Evolutionary conservation across 2,888 invertebrate species (phyloP).

Genomic region (Thecocarcelia acutangulata): DNA sequence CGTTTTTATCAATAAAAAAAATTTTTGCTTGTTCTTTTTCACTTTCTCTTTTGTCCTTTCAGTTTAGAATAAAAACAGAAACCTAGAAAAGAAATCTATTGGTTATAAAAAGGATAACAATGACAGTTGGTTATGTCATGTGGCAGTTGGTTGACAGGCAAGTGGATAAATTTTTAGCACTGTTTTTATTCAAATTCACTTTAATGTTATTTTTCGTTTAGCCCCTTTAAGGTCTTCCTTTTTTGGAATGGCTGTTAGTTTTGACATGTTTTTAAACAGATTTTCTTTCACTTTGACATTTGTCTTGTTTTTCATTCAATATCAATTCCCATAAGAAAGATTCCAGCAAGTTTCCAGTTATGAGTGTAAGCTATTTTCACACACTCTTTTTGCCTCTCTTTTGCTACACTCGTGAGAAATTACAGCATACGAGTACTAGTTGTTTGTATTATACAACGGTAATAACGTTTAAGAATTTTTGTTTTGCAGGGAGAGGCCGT

Average conservation of each 20-base stretch:
- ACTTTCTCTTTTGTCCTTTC: constrained; percentile 9
- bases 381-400: neutral
- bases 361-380: neutral
- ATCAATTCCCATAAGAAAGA: neutral
- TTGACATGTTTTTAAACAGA: constrained; percentile 43
- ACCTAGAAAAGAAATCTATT: constrained; percentile 29
- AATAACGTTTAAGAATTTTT: too few relatives aligned
- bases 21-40: constrained; percentile 30
- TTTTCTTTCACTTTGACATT: constrained; percentile 57
- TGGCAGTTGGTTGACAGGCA: constrained; percentile 36
- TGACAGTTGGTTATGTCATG: constrained; percentile 66
- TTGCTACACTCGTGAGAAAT: too few relatives aligned
- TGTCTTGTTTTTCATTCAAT: neutral
- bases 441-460: neutral
- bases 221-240: neutral
- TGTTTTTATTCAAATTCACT: constrained; percentile 31
- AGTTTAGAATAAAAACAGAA: constrained; percentile 56
- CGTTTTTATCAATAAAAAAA: constrained; percentile 31
- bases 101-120: constrained; percentile 35
- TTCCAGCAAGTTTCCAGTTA: constrained; percentile 27
- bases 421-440: too few relatives aligned
- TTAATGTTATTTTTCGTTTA: constrained; percentile 13
- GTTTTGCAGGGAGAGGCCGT: too few relatives aligned
- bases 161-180: constrained; percentile 3
- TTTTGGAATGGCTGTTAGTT: neutral